Percentiles rank a stretch among this genome's conserved stretches.
These are phyloP conservation scores for Drosophila mayaguana DNA, from an alignment of 2,888 invertebrate genomes.

Conservation along the genomic window DNA sequence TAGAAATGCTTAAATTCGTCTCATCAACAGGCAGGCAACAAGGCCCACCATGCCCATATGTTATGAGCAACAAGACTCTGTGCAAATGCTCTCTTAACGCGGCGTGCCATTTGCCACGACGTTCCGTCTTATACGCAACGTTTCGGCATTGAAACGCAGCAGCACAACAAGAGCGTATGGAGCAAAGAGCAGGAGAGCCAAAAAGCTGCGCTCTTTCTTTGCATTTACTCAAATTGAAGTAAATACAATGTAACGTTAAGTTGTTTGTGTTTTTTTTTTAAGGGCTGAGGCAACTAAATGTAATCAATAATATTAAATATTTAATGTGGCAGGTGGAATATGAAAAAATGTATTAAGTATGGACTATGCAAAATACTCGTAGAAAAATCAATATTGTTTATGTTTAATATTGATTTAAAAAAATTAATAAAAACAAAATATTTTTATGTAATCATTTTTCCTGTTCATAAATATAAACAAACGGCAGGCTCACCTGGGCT, in stretches of 20 bases:
- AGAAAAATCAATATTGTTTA: too few relatives aligned
- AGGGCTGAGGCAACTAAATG: conserved; percentile 56
- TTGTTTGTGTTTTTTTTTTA: conserved; percentile 48
- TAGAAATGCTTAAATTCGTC: not conserved
- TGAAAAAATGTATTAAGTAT: not conserved
- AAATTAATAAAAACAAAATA: not conserved
- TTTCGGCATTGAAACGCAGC: conserved; percentile 39
- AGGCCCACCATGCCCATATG: conserved; percentile 4
- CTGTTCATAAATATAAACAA: conserved; percentile 16
- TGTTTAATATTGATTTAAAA: not conserved
- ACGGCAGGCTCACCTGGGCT: conserved; percentile 36
- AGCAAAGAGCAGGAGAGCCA: conserved; percentile 35
- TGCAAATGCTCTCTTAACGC: conserved; percentile 20
- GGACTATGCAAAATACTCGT: not conserved
- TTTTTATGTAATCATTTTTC: not conserved
- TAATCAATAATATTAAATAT: conserved; percentile 85
- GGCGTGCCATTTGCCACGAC: conserved; percentile 41
- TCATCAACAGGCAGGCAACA: conserved; percentile 70
- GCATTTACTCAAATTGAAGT: conserved; percentile 47
- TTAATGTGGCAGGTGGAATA: conserved; percentile 77
- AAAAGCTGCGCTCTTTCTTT: conserved; percentile 10
- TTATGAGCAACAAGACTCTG: not conserved
- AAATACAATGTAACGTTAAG: conserved; percentile 75
- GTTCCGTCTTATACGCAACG: conserved; percentile 72
- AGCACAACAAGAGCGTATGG: conserved; percentile 8